These are phyloP conservation scores for Notothenia rossii DNA, from an alignment of 2,113 vertebrate genomes.

Conservation along the genomic window DNA sequence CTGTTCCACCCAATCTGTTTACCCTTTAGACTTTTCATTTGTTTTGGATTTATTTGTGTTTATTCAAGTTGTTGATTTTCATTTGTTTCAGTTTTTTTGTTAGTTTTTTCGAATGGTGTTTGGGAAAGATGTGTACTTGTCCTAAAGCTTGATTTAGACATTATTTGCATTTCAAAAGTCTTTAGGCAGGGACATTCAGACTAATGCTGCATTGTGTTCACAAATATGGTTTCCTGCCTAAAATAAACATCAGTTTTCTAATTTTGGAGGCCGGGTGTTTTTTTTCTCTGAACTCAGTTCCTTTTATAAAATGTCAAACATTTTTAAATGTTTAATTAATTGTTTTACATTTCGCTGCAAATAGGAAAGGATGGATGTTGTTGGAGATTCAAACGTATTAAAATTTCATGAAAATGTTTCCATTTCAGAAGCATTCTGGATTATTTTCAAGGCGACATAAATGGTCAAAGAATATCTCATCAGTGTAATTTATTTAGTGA, in stretches of 20 bases:
- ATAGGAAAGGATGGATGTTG: neutral
- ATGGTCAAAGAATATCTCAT: too few species aligned
- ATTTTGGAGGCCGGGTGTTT: neutral
- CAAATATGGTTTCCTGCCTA: neutral
- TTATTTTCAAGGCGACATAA: too few species aligned
- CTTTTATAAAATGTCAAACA: neutral
- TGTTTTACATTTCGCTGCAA: neutral
- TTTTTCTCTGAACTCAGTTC: neutral
- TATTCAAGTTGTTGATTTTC: neutral
- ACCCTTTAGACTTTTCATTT: constrained; percentile 3
- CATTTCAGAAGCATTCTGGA: too few species aligned
- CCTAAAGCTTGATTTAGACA: neutral
- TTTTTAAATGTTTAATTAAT: too few species aligned
- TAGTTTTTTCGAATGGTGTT: neutral
- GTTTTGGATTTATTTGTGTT: constrained; percentile 27
- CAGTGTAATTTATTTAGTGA: too few species aligned
- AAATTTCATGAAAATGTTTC: too few species aligned
- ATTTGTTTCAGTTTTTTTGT: neutral
- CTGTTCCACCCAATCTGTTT: neutral
- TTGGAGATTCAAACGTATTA: neutral
- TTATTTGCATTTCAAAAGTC: neutral
- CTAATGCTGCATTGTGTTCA: neutral
- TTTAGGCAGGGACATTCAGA: neutral
- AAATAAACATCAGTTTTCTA: constrained; percentile 15
- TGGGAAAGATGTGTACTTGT: neutral